These are phyloP conservation scores for Ctena decussata DNA, from an alignment of 2,888 invertebrate genomes.

Conservation along the genomic window DNA sequence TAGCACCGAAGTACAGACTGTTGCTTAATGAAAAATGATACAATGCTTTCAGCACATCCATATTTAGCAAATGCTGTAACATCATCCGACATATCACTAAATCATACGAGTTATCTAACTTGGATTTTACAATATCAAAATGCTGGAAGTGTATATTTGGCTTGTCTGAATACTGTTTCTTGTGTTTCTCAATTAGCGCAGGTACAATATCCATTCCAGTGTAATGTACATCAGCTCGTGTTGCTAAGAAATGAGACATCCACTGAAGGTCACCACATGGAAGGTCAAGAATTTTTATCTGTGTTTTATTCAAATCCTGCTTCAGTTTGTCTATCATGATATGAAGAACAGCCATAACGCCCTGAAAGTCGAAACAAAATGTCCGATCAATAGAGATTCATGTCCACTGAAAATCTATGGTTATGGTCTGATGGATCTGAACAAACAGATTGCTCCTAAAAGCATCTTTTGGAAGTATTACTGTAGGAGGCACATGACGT, in stretches of 20 bases:
- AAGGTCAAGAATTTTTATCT: conserved; percentile 19
- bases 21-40: conserved; percentile 31
- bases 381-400: too few species aligned
- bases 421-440: too few species aligned
- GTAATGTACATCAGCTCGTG: conserved; percentile 24
- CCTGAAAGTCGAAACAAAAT: conserved; percentile 13
- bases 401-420: too few species aligned
- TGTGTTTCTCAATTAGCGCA: conserved; percentile 18
- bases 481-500: too few species aligned
- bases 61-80: conserved; percentile 25
- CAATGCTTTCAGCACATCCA: conserved; percentile 19
- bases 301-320: conserved; percentile 11
- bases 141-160: conserved; percentile 8
- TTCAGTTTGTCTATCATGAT: conserved; percentile 22
- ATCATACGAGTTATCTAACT: conserved; percentile 4
- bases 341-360: conserved; percentile 17
- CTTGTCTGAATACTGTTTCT: conserved; percentile 1
- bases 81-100: conserved; percentile 31
- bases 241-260: conserved; percentile 23
- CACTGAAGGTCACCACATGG: conserved; percentile 39
- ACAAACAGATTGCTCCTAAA: too few species aligned
- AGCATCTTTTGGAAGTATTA: too few species aligned
- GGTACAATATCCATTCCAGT: conserved; percentile 32
- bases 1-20: conserved; percentile 24
- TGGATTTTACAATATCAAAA: conserved; percentile 6